A percentile compares a stretch with the other conserved stretches of the same genome.
phyloP scores from a whole-genome alignment of 2,888 invertebrate species.

The Nomada fucata region DNA sequence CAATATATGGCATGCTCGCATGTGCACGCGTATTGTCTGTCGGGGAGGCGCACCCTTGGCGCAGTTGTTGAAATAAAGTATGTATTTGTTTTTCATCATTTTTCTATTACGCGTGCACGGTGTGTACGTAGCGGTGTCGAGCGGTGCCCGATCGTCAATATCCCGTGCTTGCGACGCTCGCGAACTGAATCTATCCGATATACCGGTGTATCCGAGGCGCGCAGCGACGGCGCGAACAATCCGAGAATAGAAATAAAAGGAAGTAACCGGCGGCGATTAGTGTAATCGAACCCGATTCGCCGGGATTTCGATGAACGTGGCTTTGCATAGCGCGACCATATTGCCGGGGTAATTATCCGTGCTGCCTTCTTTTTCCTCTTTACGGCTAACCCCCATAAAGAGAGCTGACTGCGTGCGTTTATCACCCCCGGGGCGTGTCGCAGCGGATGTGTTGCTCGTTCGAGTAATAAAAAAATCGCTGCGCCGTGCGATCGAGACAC shows the following conservation, averaged over 20 bases:
- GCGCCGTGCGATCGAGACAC: constrained; percentile 65
- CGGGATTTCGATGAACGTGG: constrained; percentile 17
- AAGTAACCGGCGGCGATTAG: neutral
- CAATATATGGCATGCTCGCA: constrained; percentile 3
- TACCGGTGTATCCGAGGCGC: neutral
- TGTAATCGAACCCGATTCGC: constrained; percentile 9
- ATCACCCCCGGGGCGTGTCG: constrained; percentile 67
- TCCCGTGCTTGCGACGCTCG: too few species aligned
- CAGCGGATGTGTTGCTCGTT: constrained; percentile 66
- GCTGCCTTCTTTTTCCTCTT: constrained; percentile 69
- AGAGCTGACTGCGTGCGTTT: constrained; percentile 69
- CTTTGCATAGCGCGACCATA: constrained; percentile 55
- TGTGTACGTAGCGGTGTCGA: neutral
- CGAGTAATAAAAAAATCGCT: constrained; percentile 73
- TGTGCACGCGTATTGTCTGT: constrained; percentile 36
- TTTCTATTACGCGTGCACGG: constrained; percentile 12
- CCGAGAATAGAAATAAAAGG: neutral
- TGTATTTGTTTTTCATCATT: neutral
- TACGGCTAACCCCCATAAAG: constrained; percentile 67
- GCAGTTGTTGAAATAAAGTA: constrained; percentile 66
- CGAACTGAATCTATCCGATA: neutral
- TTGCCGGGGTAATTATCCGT: constrained; percentile 70
- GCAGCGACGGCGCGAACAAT: neutral
- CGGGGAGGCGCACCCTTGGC: constrained; percentile 67
- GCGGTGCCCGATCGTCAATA: neutral